Evolutionary conservation across 2,888 invertebrate species (phyloP).

Genomic region (Oscheius sp.): DNA sequence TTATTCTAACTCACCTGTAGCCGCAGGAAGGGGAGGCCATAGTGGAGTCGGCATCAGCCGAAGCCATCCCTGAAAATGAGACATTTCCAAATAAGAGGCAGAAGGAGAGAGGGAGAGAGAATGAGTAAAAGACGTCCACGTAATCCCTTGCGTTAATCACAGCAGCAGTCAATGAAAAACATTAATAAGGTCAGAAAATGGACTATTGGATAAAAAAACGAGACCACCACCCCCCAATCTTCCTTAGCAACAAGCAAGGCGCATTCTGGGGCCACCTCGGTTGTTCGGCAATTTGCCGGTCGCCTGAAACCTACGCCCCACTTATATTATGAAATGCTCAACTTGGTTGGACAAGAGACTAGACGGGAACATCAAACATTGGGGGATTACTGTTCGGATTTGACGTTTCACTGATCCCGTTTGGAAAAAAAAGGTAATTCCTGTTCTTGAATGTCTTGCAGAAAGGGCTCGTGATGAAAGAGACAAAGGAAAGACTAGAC

Average conservation of each 20-base stretch:
- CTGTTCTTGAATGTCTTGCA: too few relatives aligned
- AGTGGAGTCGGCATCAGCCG: conserved; percentile 14
- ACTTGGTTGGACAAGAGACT: not conserved
- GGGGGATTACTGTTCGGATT: conserved; percentile 3
- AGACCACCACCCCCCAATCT: conserved; percentile 19
- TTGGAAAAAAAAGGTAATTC: too few relatives aligned
- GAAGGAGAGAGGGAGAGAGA: conserved; percentile 2
- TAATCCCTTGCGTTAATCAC: conserved; percentile 14
- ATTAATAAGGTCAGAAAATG: conserved; percentile 1
- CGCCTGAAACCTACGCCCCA: conserved; percentile 6
- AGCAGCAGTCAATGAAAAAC: conserved; percentile 7
- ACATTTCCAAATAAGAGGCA: not conserved
- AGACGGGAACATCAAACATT: not conserved
- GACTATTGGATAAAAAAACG: not conserved
- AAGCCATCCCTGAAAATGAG: conserved; percentile 29
- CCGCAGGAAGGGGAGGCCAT: not conserved
- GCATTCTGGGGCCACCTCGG: not conserved
- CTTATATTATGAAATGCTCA: conserved; percentile 1
- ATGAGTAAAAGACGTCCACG: too few relatives aligned
- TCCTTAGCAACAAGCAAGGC: conserved; percentile 30
- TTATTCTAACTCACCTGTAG: conserved; percentile 2
- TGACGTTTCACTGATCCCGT: too few relatives aligned
- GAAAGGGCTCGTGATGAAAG: too few relatives aligned
- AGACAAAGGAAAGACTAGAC: too few relatives aligned
- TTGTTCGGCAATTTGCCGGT: conserved; percentile 21